These are phyloP conservation scores for Phoxinus dragarum DNA, from an alignment of 2,797 vertebrate species.

Conservation along the genomic window DNA sequence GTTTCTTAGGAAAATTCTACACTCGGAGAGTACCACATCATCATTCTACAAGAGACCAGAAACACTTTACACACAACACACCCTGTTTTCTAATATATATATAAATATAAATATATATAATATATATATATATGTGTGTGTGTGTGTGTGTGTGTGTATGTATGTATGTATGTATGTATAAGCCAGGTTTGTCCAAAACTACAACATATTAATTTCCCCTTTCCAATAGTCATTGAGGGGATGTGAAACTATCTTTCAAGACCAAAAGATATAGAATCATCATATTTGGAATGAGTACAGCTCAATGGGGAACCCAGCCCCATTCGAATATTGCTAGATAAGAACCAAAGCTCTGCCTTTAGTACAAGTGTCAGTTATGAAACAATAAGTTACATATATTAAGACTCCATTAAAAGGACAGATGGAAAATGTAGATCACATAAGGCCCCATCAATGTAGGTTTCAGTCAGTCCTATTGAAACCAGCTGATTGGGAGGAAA, in stretches of 20 bases:
- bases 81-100: neutral
- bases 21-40: slow-evolving; percentile 41
- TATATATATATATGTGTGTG: too few species aligned
- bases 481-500: slow-evolving; percentile 8
- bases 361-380: slow-evolving; percentile 58
- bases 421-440: neutral
- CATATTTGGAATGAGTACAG: slow-evolving; percentile 65
- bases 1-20: slow-evolving; percentile 52
- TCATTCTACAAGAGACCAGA: slow-evolving; percentile 7
- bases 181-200: slow-evolving; percentile 7
- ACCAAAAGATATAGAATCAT: slow-evolving; percentile 13
- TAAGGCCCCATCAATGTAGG: slow-evolving; percentile 19
- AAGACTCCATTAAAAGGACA: slow-evolving; percentile 39
- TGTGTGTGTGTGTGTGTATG: too few species aligned
- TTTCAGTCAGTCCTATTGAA: slow-evolving; percentile 18
- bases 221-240: neutral
- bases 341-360: slow-evolving; percentile 48
- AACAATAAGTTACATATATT: slow-evolving; percentile 55
- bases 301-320: slow-evolving; percentile 74
- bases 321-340: slow-evolving; percentile 60
- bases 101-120: too few species aligned
- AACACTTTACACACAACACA: neutral
- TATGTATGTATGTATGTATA: too few species aligned
- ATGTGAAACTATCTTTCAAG: slow-evolving; percentile 22
- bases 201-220: slow-evolving; percentile 10